Conservation (phyloP, 2,797 vertebrate genomes). For the Onychomys arenicola region DNA sequence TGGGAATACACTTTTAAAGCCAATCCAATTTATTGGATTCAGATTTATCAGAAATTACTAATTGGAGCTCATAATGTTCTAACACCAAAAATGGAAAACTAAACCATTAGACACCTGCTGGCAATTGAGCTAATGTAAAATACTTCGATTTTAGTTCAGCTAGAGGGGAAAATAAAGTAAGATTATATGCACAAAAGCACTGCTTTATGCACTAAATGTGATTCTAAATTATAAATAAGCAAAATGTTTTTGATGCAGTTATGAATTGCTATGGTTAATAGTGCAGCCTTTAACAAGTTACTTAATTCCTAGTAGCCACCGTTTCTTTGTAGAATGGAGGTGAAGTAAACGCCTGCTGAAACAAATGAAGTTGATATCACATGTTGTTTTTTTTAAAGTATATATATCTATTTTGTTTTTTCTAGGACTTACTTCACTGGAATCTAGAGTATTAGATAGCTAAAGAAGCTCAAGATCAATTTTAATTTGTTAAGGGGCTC, state of each 20-base stretch:
- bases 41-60: slow-evolving; percentile 29
- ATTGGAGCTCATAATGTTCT: slow-evolving; percentile 7
- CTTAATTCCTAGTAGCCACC: background rate
- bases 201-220: background rate
- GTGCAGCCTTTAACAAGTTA: background rate
- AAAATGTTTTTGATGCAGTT: background rate
- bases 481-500: background rate
- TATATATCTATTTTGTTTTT: slow-evolving; percentile 22
- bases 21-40: background rate
- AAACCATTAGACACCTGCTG: slow-evolving; percentile 45
- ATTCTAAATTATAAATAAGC: slow-evolving; percentile 37
- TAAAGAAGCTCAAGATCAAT: slow-evolving; percentile 32
- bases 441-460: slow-evolving; percentile 14
- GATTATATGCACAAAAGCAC: background rate
- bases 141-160: slow-evolving; percentile 55
- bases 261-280: background rate
- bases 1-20: background rate
- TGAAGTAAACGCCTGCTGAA: background rate
- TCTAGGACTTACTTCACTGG: background rate
- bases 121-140: slow-evolving; percentile 54
- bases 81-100: slow-evolving; percentile 42
- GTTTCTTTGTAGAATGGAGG: background rate
- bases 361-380: background rate
- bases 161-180: background rate
- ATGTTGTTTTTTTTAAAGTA: background rate